These are phyloP conservation scores for Stenopsyche tienmushanensis DNA, from an alignment of 1,140 invertebrate genomes.

Conservation along the genomic window DNA sequence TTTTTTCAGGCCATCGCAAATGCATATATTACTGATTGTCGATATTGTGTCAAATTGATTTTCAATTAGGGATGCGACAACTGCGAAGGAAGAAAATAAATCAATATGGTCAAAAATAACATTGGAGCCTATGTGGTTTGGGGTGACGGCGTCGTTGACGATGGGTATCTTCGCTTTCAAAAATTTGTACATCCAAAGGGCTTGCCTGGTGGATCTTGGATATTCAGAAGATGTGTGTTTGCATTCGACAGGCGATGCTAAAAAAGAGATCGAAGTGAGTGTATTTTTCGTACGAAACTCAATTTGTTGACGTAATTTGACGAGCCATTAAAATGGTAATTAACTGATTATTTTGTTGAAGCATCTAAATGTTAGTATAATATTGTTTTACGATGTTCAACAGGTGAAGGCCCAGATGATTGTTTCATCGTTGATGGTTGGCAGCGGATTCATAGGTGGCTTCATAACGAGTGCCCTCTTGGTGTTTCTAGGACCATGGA, in stretches of 20 bases:
- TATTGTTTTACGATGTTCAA: neutral
- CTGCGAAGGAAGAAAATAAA: neutral
- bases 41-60: neutral
- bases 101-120: constrained; percentile 28
- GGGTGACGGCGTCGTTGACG: constrained; percentile 30
- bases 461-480: constrained; percentile 48
- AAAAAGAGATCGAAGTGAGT: constrained; percentile 31
- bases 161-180: constrained; percentile 33
- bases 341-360: neutral
- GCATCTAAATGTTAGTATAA: neutral
- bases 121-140: constrained; percentile 39
- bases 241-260: constrained; percentile 6
- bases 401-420: constrained; percentile 52
- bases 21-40: neutral
- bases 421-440: constrained; percentile 50
- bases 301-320: no score
- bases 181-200: constrained; percentile 37
- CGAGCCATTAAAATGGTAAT: no score
- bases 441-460: constrained; percentile 50
- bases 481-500: constrained; percentile 54
- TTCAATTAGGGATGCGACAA: neutral
- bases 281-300: no score
- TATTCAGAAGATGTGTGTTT: constrained; percentile 33
- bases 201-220: constrained; percentile 34
- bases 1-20: neutral